Evolutionary conservation across 2,113 vertebrate species (phyloP).

Genomic region (Lampris megalopsis): DNA sequence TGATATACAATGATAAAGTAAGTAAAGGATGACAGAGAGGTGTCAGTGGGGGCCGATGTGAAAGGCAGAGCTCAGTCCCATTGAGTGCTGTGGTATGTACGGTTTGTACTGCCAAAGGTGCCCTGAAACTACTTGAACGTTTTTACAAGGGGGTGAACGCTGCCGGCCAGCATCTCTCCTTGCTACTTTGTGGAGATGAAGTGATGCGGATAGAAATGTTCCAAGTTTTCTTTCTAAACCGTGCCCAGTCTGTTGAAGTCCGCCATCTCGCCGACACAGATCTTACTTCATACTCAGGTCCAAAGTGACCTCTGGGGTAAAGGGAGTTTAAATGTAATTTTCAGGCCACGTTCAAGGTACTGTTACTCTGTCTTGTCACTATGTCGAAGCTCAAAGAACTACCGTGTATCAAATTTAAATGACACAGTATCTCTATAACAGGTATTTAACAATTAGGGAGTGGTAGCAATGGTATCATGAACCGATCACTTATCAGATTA

Average conservation of each 20-base stretch:
- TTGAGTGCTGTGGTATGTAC: background rate
- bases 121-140: background rate
- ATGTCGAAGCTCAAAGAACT: background rate
- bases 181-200: background rate
- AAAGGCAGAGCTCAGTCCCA: too few species aligned
- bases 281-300: slow-evolving; percentile 1
- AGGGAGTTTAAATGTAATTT: slow-evolving; percentile 26
- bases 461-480: slow-evolving; percentile 39
- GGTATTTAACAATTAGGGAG: slow-evolving; percentile 25
- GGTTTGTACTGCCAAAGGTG: background rate
- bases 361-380: slow-evolving; percentile 4
- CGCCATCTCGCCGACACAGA: slow-evolving; percentile 14
- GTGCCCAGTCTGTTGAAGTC: background rate
- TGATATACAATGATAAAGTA: slow-evolving; percentile 26
- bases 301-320: slow-evolving; percentile 22
- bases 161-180: background rate
- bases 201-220: background rate
- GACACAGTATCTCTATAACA: slow-evolving; percentile 5
- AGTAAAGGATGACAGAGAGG: slow-evolving; percentile 64
- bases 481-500: slow-evolving; percentile 5
- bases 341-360: slow-evolving; percentile 28
- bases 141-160: background rate
- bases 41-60: background rate
- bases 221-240: background rate
- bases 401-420: slow-evolving; percentile 31